These are phyloP conservation scores for Caenorhabditis sp. DNA, from an alignment of 2,888 invertebrate genomes.

Conservation along the genomic window DNA sequence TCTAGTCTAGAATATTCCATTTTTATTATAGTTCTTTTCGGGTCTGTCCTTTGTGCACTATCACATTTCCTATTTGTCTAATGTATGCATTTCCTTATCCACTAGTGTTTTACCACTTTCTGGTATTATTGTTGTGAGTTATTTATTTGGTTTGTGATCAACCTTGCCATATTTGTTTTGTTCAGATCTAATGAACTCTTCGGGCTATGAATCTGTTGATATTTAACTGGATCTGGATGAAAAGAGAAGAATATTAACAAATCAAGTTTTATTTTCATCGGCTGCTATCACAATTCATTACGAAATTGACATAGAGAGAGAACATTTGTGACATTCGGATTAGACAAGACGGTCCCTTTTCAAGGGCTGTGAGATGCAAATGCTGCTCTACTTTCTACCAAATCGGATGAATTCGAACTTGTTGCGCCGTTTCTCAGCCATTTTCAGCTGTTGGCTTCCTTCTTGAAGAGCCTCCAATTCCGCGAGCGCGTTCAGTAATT, in stretches of 20 bases:
- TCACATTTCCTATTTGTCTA: not conserved
- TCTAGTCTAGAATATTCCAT: not conserved
- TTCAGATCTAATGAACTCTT: constrained; percentile 39
- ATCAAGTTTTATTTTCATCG: constrained; percentile 61
- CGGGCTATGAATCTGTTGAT: not conserved
- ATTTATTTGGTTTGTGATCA: constrained; percentile 13
- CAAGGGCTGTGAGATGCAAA: constrained; percentile 18
- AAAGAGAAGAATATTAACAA: constrained; percentile 25
- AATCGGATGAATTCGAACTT: constrained; percentile 83
- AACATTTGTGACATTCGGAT: constrained; percentile 39
- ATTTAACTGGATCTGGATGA: not conserved
- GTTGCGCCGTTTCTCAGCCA: constrained; percentile 82
- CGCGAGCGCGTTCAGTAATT: constrained; percentile 73
- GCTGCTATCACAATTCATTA: constrained; percentile 67
- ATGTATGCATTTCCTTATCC: not conserved
- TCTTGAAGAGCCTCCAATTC: constrained; percentile 74
- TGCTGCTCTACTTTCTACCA: constrained; percentile 75
- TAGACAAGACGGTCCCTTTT: constrained; percentile 16
- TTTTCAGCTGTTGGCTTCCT: constrained; percentile 66
- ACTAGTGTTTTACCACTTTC: constrained; percentile 11
- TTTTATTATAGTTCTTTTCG: not conserved
- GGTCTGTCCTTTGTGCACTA: too few relatives aligned
- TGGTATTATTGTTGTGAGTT: constrained; percentile 47
- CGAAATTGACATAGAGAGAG: constrained; percentile 62
- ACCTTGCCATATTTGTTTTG: constrained; percentile 47